Evolutionary conservation across 2,888 invertebrate species (phyloP).

Genomic region (Neoscelio sp.): DNA sequence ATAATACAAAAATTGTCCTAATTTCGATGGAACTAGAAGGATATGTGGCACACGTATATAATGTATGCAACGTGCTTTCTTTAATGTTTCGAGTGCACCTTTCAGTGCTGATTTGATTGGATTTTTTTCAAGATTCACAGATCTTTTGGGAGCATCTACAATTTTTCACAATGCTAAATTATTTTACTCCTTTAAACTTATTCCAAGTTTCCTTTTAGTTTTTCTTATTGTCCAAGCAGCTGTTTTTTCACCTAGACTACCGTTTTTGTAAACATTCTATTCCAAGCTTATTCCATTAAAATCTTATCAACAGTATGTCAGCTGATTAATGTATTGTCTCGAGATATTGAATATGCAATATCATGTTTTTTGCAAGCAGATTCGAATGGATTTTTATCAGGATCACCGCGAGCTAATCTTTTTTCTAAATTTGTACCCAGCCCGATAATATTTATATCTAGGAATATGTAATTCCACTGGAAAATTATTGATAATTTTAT

Average conservation of each 20-base stretch:
- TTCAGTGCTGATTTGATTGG: constrained; percentile 16
- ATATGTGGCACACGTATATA: constrained; percentile 51
- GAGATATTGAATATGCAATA: too few relatives aligned
- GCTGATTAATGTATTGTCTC: too few relatives aligned
- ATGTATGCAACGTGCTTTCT: constrained; percentile 44
- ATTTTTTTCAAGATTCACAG: background rate
- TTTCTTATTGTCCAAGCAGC: constrained; percentile 9
- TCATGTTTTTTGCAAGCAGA: too few relatives aligned
- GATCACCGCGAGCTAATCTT: too few relatives aligned
- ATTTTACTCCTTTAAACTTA: constrained; percentile 2
- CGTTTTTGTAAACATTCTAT: background rate
- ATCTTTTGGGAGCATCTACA: constrained; percentile 6
- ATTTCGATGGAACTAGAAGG: background rate
- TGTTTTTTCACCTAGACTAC: constrained; percentile 7
- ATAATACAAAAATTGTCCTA: constrained; percentile 31
- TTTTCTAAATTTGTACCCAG: too few relatives aligned
- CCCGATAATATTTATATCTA: too few relatives aligned
- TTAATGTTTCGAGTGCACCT: constrained; percentile 15
- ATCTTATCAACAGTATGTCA: background rate
- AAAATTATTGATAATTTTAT: too few relatives aligned
- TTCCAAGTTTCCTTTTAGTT: constrained; percentile 15
- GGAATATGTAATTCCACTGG: too few relatives aligned
- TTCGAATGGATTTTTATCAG: too few relatives aligned
- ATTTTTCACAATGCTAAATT: constrained; percentile 7
- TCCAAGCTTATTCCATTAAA: constrained; percentile 1